phyloP scores from a whole-genome alignment of 2,797 vertebrate genomes.

The Thunnus albacares region DNA sequence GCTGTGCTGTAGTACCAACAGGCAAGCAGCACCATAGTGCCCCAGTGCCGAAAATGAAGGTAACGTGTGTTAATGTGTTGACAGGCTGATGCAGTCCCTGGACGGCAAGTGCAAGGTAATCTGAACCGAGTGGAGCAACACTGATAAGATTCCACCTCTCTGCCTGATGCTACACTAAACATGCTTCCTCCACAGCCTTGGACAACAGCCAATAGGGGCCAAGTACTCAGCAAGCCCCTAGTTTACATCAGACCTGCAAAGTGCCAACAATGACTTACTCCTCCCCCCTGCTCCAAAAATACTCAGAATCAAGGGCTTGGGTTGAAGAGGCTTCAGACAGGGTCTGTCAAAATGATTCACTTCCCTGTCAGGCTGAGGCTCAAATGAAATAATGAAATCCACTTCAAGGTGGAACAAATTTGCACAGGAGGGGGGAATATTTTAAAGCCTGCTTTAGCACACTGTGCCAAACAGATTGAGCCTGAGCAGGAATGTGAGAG shows the following conservation, averaged over 20 bases:
- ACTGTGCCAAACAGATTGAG: conserved; percentile 83
- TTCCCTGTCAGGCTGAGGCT: conserved; percentile 85
- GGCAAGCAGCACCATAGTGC: conserved; percentile 23
- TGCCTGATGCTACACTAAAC: conserved; percentile 68
- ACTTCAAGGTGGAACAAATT: conserved; percentile 90
- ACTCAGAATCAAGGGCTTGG: conserved; percentile 85
- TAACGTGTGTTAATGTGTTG: conserved; percentile 67
- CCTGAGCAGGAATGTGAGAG: conserved; percentile 63
- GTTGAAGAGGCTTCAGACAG: conserved; percentile 86
- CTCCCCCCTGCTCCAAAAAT: conserved; percentile 84
- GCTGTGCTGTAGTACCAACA: conserved; percentile 24
- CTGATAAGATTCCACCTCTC: conserved; percentile 82
- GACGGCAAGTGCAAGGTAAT: conserved; percentile 74
- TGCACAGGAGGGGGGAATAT: conserved; percentile 84
- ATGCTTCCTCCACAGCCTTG: conserved; percentile 78
- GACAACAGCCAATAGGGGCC: conserved; percentile 80
- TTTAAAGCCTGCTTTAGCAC: conserved; percentile 83
- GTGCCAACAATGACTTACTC: conserved; percentile 82
- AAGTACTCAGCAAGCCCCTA: conserved; percentile 69
- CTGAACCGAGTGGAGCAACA: conserved; percentile 75
- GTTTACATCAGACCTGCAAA: conserved; percentile 82
- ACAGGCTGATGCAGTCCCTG: conserved; percentile 67
- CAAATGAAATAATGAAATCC: conserved; percentile 90
- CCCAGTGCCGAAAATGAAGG: conserved; percentile 44
- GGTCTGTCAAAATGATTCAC: conserved; percentile 90